Percentiles rank a stretch among this genome's conserved stretches.
phyloP scores from a whole-genome alignment of 2,797 vertebrate species.

The Enteromius argenteus region DNA sequence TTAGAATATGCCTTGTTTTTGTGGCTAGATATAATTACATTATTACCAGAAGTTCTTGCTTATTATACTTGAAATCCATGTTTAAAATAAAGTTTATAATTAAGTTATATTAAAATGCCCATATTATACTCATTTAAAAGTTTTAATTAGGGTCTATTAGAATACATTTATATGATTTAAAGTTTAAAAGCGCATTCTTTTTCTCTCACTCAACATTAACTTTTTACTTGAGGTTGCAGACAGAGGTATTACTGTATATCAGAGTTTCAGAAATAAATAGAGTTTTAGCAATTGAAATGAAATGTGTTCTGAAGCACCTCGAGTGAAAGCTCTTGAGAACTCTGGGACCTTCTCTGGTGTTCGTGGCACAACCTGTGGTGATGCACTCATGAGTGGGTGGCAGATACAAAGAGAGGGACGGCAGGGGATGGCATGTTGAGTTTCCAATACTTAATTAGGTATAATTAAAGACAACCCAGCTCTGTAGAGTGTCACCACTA shows the following conservation, averaged over 20 bases:
- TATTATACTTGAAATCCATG: neutral
- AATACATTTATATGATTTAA: neutral
- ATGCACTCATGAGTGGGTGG: constrained; percentile 35
- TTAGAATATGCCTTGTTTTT: neutral
- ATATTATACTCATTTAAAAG: neutral
- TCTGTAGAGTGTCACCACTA: neutral
- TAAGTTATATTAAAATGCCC: neutral
- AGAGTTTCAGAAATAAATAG: neutral
- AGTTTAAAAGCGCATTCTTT: neutral
- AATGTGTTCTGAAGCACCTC: neutral
- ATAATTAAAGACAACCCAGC: constrained; percentile 35
- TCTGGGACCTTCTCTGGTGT: neutral
- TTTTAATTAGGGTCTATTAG: neutral
- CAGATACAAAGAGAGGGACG: constrained; percentile 28
- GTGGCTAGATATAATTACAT: neutral
- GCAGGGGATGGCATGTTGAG: constrained; percentile 32
- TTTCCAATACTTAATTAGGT: constrained; percentile 23
- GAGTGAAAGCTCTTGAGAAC: constrained; percentile 14
- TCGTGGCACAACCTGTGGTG: constrained; percentile 34
- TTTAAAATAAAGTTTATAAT: neutral
- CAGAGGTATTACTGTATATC: neutral
- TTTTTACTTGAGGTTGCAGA: neutral
- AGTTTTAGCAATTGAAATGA: neutral
- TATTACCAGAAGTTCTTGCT: neutral
- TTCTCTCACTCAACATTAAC: neutral